Evolutionary conservation across 2,797 vertebrate genomes (phyloP).

Genomic region (Alosa sapidissima): DNA sequence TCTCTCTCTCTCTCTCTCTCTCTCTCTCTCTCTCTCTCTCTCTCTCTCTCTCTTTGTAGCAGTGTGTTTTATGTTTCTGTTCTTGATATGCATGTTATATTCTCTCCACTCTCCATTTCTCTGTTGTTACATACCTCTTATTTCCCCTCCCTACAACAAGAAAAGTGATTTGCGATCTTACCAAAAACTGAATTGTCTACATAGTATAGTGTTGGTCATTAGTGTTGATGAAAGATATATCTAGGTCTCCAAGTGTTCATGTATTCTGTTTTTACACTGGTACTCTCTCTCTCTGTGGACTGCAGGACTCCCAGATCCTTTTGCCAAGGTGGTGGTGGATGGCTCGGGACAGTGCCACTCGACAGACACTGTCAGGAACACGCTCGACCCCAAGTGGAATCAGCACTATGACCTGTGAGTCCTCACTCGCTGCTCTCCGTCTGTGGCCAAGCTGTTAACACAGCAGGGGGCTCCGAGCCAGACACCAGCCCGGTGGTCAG

Average conservation of each 20-base stretch:
- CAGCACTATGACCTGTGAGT: slow-evolving; percentile 99
- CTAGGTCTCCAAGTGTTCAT: background rate
- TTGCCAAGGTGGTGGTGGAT: slow-evolving; percentile 97
- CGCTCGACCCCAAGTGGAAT: slow-evolving; percentile 98
- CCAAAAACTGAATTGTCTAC: background rate
- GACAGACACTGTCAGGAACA: slow-evolving; percentile 99
- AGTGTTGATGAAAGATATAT: background rate
- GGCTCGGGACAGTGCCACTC: slow-evolving; percentile 98
- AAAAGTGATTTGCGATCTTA: background rate
- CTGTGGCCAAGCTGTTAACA: slow-evolving; percentile 44
- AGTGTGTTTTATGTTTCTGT: background rate
- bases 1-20: too few relatives aligned
- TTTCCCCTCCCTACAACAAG: background rate
- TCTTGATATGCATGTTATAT: background rate
- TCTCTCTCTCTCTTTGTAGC: background rate
- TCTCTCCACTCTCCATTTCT: background rate
- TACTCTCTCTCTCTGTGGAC: background rate
- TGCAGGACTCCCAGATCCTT: slow-evolving; percentile 95
- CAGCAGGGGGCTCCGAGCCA: background rate
- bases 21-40: background rate
- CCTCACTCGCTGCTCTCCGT: background rate
- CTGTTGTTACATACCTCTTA: background rate
- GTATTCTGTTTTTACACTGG: background rate
- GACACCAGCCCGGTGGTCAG: background rate
- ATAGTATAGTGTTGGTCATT: background rate